phyloP scores from a whole-genome alignment of 2,113 vertebrate species.

The Percina caprodes region DNA sequence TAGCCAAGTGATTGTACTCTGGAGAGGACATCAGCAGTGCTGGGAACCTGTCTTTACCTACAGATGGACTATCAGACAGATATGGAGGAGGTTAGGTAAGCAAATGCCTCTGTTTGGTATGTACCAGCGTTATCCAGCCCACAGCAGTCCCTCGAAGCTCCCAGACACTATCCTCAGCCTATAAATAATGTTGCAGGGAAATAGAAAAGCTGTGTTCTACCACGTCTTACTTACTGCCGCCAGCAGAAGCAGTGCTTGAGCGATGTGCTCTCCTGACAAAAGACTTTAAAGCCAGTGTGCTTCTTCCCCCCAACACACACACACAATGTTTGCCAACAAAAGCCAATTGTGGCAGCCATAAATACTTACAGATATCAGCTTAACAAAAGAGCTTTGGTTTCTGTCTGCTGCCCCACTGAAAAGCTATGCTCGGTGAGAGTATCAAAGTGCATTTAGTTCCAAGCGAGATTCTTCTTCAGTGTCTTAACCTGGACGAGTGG shows the following conservation, averaged over 20 bases:
- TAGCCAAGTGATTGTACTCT: neutral
- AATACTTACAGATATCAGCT: constrained; percentile 79
- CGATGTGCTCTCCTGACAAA: constrained; percentile 74
- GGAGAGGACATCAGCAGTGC: constrained; percentile 26
- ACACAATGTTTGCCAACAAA: constrained; percentile 77
- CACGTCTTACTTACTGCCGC: constrained; percentile 58
- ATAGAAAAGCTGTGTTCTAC: constrained; percentile 64
- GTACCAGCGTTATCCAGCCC: constrained; percentile 30
- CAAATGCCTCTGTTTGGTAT: constrained; percentile 39
- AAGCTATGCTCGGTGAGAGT: constrained; percentile 48
- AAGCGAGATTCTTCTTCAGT: constrained; percentile 32
- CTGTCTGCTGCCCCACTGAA: constrained; percentile 58
- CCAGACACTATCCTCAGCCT: constrained; percentile 51
- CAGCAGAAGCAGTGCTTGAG: constrained; percentile 58
- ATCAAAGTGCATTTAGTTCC: constrained; percentile 42
- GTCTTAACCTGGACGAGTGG: constrained; percentile 57
- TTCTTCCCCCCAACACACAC: no score
- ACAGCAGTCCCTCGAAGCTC: constrained; percentile 28
- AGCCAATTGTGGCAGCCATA: constrained; percentile 76
- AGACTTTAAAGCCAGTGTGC: constrained; percentile 77
- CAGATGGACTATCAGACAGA: constrained; percentile 30
- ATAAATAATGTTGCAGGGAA: constrained; percentile 66
- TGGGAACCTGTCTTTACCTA: constrained; percentile 19
- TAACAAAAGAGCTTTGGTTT: constrained; percentile 74
- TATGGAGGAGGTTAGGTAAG: constrained; percentile 32